Evolutionary conservation across 2,113 vertebrate genomes (phyloP).

Genomic region (Hippocampus guttulatus): DNA sequence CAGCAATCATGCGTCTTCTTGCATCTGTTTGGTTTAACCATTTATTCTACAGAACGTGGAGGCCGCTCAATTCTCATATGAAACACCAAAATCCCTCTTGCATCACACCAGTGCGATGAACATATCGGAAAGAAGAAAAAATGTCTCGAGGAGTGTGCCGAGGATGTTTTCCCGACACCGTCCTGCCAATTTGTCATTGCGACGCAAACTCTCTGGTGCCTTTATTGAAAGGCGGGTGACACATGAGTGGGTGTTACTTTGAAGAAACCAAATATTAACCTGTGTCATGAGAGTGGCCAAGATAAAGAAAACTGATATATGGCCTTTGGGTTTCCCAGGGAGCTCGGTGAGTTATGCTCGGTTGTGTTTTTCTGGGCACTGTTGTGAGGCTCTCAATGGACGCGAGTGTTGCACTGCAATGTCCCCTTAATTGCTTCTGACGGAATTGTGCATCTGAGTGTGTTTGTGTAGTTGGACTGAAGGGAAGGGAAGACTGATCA

Average conservation of each 20-base stretch:
- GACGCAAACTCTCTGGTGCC: not conserved
- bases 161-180: not conserved
- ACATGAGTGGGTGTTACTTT: not conserved
- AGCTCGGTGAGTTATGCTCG: not conserved
- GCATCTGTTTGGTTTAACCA: not conserved
- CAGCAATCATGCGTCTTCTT: not conserved
- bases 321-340: constrained; percentile 4
- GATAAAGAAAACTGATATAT: not conserved
- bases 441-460: constrained; percentile 42
- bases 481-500: constrained; percentile 42
- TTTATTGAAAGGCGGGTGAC: not conserved
- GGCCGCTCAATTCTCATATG: not conserved
- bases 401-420: constrained; percentile 35
- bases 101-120: not conserved
- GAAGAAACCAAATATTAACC: not conserved
- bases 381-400: constrained; percentile 37
- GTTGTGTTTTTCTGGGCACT: constrained; percentile 24
- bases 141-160: not conserved
- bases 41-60: not conserved
- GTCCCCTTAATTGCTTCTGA: constrained; percentile 58
- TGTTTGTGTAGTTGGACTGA: constrained; percentile 43
- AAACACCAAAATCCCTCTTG: not conserved
- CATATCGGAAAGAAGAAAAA: not conserved
- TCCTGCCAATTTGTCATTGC: not conserved
- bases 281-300: not conserved